Percentiles rank a stretch among this genome's conserved stretches.
Conservation (phyloP, 2,113 vertebrate species). For the Petroica traversi region DNA sequence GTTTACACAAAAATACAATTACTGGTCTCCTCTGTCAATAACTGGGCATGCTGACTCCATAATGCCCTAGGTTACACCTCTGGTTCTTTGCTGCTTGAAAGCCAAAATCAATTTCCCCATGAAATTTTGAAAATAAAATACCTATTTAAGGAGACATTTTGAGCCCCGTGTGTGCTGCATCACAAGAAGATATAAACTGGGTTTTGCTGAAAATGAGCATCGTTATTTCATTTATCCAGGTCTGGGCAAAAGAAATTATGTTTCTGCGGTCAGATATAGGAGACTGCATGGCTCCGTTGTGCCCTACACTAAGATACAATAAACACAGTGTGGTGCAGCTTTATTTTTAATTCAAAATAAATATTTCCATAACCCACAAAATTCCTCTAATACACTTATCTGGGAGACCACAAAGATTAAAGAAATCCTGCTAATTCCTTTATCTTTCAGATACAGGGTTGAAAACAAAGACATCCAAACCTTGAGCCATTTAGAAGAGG, state of each 20-base stretch:
- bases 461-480: constrained; percentile 60
- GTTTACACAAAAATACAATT: background rate
- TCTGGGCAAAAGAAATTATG: background rate
- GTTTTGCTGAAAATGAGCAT: background rate
- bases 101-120: background rate
- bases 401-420: constrained; percentile 60
- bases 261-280: background rate
- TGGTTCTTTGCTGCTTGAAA: background rate
- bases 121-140: constrained; percentile 11
- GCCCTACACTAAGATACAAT: background rate
- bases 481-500: constrained; percentile 46
- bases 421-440: constrained; percentile 65
- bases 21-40: background rate
- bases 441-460: constrained; percentile 71
- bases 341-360: constrained; percentile 63
- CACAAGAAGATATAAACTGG: background rate
- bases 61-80: background rate
- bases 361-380: constrained; percentile 57
- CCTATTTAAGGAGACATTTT: background rate
- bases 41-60: background rate
- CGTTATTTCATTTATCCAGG: background rate
- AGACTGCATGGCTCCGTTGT: background rate
- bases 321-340: background rate
- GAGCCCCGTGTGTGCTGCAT: background rate
- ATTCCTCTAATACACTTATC: constrained; percentile 60